These are phyloP conservation scores for Epicauta chinensis DNA, from an alignment of 1,140 invertebrate species.

Conservation along the genomic window DNA sequence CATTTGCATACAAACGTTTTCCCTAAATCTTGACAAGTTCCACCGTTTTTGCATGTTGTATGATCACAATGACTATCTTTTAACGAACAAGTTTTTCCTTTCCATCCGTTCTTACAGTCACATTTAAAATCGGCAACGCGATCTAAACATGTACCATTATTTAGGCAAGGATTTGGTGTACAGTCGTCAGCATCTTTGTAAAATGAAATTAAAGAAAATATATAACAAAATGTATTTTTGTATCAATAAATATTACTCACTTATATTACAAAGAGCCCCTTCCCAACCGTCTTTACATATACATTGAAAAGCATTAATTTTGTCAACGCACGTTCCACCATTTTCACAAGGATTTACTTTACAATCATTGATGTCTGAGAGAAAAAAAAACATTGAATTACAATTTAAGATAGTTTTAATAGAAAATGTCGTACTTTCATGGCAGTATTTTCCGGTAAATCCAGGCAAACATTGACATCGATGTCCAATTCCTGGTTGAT, in stretches of 20 bases:
- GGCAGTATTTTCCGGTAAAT: slow-evolving; percentile 67
- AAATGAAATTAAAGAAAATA: too few species aligned
- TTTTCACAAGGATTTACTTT: slow-evolving; percentile 66
- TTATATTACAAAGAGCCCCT: slow-evolving; percentile 57
- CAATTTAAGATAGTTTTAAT: not conserved
- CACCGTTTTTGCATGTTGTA: slow-evolving; percentile 56
- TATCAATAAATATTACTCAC: slow-evolving; percentile 40
- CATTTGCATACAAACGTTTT: slow-evolving; percentile 59
- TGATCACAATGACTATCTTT: slow-evolving; percentile 59
- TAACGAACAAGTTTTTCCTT: slow-evolving; percentile 65
- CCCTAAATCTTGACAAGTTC: slow-evolving; percentile 60
- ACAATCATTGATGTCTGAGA: slow-evolving; percentile 63
- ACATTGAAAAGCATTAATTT: slow-evolving; percentile 71
- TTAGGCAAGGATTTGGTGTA: slow-evolving; percentile 62
- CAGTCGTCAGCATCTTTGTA: slow-evolving; percentile 85
- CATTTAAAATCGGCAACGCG: slow-evolving; percentile 67
- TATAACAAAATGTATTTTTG: not conserved
- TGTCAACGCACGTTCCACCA: slow-evolving; percentile 67
- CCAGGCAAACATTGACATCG: slow-evolving; percentile 71
- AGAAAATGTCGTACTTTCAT: slow-evolving; percentile 54
- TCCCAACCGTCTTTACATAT: slow-evolving; percentile 65
- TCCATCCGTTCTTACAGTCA: slow-evolving; percentile 70
- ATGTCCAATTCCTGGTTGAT: slow-evolving; percentile 53
- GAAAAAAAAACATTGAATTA: slow-evolving; percentile 14
- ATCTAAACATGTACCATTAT: slow-evolving; percentile 72